phyloP scores from a whole-genome alignment of 1,140 invertebrate genomes.

The Rhizoglyphus robini region DNA sequence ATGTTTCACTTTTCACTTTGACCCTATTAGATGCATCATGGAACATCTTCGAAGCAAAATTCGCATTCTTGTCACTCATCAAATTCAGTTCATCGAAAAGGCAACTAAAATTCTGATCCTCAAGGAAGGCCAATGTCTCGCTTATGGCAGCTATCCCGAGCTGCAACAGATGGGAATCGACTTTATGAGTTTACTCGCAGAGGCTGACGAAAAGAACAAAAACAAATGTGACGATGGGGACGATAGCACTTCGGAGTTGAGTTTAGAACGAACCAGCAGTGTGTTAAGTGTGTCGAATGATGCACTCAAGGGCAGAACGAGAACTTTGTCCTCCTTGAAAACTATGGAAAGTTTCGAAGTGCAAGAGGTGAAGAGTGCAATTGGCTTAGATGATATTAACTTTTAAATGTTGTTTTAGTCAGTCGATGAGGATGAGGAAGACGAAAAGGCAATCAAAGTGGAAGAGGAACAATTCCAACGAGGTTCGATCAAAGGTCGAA shows the following conservation, averaged over 20 bases:
- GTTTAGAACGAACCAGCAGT: background rate
- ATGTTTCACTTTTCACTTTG: background rate
- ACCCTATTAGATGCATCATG: slow-evolving; percentile 15
- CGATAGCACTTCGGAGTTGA: background rate
- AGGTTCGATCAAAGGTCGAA: slow-evolving; percentile 14
- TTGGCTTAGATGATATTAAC: background rate
- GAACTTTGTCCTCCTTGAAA: too few relatives aligned
- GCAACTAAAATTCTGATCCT: too few relatives aligned
- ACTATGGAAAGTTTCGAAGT: slow-evolving; percentile 5
- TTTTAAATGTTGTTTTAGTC: background rate
- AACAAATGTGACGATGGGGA: background rate
- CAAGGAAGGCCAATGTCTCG: slow-evolving; percentile 38
- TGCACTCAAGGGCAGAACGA: too few relatives aligned
- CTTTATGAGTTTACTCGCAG: slow-evolving; percentile 17
- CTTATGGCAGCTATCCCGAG: slow-evolving; percentile 6
- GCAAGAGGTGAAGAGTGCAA: background rate
- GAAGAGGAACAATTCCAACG: slow-evolving; percentile 16
- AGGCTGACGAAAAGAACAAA: background rate
- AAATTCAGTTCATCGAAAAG: too few relatives aligned
- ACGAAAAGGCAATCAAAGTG: slow-evolving; percentile 1
- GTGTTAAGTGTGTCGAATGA: background rate
- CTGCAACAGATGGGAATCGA: too few relatives aligned
- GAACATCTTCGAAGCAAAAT: slow-evolving; percentile 20
- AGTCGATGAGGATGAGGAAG: slow-evolving; percentile 9
- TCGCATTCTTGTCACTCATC: slow-evolving; percentile 40